phyloP scores from a whole-genome alignment of 1,140 invertebrate genomes.

The Caenorhabditis remanei region DNA sequence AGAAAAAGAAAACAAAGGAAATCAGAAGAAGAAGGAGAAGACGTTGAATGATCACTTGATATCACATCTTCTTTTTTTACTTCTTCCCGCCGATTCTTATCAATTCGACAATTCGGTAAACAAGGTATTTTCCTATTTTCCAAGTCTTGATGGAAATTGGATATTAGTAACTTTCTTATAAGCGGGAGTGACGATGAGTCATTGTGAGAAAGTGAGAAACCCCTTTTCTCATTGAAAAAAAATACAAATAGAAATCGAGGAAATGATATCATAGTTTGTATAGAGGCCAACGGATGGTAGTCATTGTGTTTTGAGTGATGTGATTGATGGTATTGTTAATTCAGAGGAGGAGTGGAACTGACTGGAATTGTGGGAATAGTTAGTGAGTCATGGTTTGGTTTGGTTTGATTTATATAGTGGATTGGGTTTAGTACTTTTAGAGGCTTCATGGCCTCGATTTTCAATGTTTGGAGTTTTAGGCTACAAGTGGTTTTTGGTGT shows the following conservation, averaged over 20 bases:
- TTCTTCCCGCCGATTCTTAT: background rate
- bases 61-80: background rate
- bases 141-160: too few relatives aligned
- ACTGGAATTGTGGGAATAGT: background rate
- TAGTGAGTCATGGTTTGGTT: too few relatives aligned
- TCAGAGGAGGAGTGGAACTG: too few relatives aligned
- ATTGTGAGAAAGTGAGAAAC: background rate
- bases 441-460: too few relatives aligned
- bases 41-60: background rate
- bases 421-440: too few relatives aligned
- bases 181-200: too few relatives aligned
- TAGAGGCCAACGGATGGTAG: background rate
- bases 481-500: too few relatives aligned
- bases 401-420: too few relatives aligned
- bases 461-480: too few relatives aligned
- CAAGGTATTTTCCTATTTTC: background rate
- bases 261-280: background rate
- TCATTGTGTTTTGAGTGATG: background rate
- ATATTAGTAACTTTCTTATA: too few relatives aligned
- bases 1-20: constrained; percentile 13
- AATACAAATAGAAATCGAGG: background rate
- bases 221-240: background rate
- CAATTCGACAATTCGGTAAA: constrained; percentile 30
- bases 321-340: background rate
- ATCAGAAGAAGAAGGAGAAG: too few relatives aligned